These are phyloP conservation scores for Melipona bicolor DNA, from an alignment of 2,888 invertebrate genomes.

Conservation along the genomic window DNA sequence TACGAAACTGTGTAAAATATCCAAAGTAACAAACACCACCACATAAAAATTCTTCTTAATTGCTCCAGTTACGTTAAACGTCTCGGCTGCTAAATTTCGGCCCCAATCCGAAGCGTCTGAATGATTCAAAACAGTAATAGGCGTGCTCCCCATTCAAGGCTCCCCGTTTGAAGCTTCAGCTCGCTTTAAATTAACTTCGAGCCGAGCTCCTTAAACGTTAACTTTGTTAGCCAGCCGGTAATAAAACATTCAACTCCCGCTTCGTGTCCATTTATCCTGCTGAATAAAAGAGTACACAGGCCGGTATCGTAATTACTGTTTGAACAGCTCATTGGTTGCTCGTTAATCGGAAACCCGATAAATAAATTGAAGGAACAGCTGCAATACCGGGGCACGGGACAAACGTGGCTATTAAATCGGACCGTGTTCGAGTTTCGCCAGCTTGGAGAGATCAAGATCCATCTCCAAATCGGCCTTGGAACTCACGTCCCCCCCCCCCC, in stretches of 20 bases:
- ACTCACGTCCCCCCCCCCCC: background rate
- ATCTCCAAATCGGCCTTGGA: background rate
- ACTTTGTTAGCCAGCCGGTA: slow-evolving; percentile 35
- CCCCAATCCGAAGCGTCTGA: background rate
- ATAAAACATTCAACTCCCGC: slow-evolving; percentile 35
- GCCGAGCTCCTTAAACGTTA: slow-evolving; percentile 21
- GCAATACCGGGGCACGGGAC: background rate
- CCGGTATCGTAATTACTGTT: slow-evolving; percentile 36
- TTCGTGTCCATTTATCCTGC: slow-evolving; percentile 11
- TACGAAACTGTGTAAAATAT: too few relatives aligned
- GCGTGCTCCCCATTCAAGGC: background rate
- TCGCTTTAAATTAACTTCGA: background rate
- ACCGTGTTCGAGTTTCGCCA: background rate
- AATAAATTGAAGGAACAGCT: slow-evolving; percentile 38
- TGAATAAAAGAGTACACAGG: slow-evolving; percentile 15
- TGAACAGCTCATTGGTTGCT: slow-evolving; percentile 20
- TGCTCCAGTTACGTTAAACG: too few relatives aligned
- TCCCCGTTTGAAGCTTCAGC: background rate
- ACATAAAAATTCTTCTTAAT: too few relatives aligned
- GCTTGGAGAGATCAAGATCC: background rate
- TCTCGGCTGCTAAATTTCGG: too few relatives aligned
- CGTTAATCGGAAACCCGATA: slow-evolving; percentile 36
- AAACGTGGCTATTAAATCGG: slow-evolving; percentile 26
- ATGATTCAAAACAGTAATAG: slow-evolving; percentile 6
- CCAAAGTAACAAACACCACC: too few relatives aligned